Percentiles rank a stretch among this genome's conserved stretches.
These are phyloP conservation scores for Myiagra hebetior DNA, from an alignment of 2,113 vertebrate genomes.

Conservation along the genomic window DNA sequence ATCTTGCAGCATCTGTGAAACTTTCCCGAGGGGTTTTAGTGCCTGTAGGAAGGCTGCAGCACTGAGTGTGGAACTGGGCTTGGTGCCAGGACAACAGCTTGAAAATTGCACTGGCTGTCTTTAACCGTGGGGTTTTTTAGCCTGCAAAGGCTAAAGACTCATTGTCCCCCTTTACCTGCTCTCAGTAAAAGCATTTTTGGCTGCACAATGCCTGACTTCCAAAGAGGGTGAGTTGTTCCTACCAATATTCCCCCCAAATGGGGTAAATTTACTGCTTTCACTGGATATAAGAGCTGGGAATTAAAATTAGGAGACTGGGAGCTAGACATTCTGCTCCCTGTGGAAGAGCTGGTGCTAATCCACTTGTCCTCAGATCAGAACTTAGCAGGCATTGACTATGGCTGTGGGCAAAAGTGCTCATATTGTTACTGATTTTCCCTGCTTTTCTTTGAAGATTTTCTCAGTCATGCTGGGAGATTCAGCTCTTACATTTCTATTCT, in stretches of 20 bases:
- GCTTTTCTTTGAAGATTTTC: neutral
- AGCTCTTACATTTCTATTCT: neutral
- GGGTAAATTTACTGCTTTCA: neutral
- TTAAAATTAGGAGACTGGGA: neutral
- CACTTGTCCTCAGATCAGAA: neutral
- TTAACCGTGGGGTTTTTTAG: neutral
- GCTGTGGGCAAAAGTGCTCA: neutral
- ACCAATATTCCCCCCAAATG: neutral
- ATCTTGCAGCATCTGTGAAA: neutral
- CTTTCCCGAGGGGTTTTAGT: neutral
- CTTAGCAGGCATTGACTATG: neutral
- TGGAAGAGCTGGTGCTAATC: accelerated
- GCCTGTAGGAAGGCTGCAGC: neutral
- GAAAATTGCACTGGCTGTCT: neutral
- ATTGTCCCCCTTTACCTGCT: neutral
- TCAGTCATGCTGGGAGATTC: neutral
- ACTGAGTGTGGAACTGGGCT: neutral
- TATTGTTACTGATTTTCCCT: neutral
- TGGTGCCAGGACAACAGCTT: neutral
- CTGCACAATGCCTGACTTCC: accelerated
- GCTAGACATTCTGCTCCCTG: neutral
- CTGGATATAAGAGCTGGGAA: neutral
- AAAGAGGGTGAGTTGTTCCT: neutral
- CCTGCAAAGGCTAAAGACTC: neutral
- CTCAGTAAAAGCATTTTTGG: neutral